A percentile compares a stretch with the other conserved stretches of the same genome.
Conservation (phyloP, 2,797 vertebrate genomes). For the Halcyon leucocephala region DNA sequence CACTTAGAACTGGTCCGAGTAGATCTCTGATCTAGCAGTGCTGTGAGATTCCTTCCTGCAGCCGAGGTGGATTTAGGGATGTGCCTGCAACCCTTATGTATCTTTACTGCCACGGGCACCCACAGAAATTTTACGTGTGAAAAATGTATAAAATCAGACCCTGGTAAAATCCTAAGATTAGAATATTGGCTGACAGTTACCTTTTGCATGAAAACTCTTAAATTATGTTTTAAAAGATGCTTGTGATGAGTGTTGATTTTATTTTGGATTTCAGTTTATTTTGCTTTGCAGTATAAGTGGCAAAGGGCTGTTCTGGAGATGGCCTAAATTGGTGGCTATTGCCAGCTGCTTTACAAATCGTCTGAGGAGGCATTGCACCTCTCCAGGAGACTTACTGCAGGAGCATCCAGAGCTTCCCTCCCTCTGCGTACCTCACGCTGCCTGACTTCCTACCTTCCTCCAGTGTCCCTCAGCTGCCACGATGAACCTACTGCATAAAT, state of each 20-base stretch:
- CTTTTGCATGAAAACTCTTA: background rate
- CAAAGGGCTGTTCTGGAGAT: background rate
- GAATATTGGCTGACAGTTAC: background rate
- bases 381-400: background rate
- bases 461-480: background rate
- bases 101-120: background rate
- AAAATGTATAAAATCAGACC: background rate
- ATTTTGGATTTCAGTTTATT: background rate
- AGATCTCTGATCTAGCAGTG: background rate
- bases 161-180: background rate
- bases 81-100: background rate
- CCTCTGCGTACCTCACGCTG: accelerated
- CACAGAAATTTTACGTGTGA: background rate
- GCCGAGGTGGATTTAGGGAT: background rate
- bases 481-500: accelerated
- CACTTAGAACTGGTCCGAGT: background rate
- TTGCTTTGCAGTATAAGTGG: background rate
- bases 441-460: background rate
- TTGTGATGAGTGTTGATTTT: background rate
- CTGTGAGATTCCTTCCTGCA: background rate
- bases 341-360: background rate
- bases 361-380: background rate
- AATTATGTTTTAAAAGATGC: background rate
- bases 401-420: background rate
- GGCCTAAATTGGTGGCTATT: background rate